These are phyloP conservation scores for Cheilosia soror DNA, from an alignment of 2,888 invertebrate genomes.

Conservation along the genomic window DNA sequence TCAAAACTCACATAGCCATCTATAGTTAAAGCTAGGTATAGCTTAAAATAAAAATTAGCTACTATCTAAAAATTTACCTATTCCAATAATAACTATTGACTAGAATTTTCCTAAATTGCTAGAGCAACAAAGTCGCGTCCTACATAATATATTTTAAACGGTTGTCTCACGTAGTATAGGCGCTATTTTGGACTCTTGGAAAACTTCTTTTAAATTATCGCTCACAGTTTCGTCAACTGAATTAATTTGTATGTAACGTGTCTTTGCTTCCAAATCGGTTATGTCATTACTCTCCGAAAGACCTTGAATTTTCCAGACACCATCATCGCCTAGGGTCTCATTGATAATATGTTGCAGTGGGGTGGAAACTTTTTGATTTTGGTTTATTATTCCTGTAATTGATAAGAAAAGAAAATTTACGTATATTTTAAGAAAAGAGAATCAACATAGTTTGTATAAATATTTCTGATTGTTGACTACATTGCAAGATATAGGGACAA, in stretches of 20 bases:
- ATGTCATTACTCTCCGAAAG: conserved; percentile 76
- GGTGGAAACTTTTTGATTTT: conserved; percentile 75
- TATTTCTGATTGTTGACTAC: conserved; percentile 71
- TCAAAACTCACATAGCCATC: conserved; percentile 20
- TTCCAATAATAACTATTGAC: conserved; percentile 50
- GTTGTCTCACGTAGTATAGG: conserved; percentile 70
- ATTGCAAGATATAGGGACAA: conserved; percentile 27
- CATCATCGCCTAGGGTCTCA: conserved; percentile 78
- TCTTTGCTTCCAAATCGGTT: conserved; percentile 72
- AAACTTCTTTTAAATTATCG: conserved; percentile 56
- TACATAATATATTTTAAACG: conserved; percentile 48
- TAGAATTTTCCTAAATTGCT: conserved; percentile 49
- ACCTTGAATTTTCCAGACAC: conserved; percentile 81
- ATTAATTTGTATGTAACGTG: conserved; percentile 78
- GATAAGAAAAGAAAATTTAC: conserved; percentile 22
- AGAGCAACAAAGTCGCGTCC: neutral
- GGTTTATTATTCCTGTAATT: conserved; percentile 76
- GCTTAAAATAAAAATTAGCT: conserved; percentile 8
- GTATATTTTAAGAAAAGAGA: neutral
- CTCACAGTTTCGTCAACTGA: conserved; percentile 59
- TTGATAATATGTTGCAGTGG: conserved; percentile 78
- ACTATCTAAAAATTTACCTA: conserved; percentile 40
- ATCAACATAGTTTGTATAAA: neutral
- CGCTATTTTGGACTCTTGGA: conserved; percentile 64
- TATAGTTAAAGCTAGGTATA: conserved; percentile 36